These are phyloP conservation scores for Electrona antarctica DNA, from an alignment of 2,113 vertebrate species.

Conservation along the genomic window DNA sequence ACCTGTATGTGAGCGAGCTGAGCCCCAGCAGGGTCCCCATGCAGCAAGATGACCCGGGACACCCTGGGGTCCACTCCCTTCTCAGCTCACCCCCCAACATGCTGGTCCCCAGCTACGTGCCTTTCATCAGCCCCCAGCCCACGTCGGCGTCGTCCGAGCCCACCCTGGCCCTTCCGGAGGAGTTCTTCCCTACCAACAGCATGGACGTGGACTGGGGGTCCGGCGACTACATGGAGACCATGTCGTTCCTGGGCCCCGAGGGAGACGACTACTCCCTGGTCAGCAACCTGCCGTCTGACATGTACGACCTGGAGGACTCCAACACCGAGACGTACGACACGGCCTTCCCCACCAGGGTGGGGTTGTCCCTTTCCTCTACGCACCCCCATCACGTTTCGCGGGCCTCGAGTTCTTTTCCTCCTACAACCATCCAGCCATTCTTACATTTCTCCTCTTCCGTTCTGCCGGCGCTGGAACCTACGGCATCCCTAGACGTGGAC, in stretches of 20 bases:
- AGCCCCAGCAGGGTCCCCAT: conserved; percentile 42
- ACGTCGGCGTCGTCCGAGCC: conserved; percentile 72
- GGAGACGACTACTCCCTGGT: conserved; percentile 66
- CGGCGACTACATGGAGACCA: conserved; percentile 85
- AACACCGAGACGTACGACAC: conserved; percentile 84
- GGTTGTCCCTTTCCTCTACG: conserved; percentile 80
- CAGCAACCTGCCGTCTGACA: conserved; percentile 74
- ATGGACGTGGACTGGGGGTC: conserved; percentile 85
- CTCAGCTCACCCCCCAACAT: conserved; percentile 45
- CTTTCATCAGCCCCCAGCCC: conserved; percentile 67
- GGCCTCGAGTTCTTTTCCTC: conserved; percentile 15
- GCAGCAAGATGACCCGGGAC: conserved; percentile 37
- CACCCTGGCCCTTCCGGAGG: conserved; percentile 72
- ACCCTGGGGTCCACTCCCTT: conserved; percentile 24
- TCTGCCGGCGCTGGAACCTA: conserved; percentile 35
- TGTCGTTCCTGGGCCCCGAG: conserved; percentile 73
- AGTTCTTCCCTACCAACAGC: conserved; percentile 72
- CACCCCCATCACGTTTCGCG: conserved; percentile 29
- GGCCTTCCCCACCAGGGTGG: conserved; percentile 83
- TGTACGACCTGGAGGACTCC: conserved; percentile 82
- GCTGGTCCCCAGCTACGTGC: conserved; percentile 72
- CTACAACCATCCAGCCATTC: conserved; percentile 36
- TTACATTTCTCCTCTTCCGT: conserved; percentile 37
- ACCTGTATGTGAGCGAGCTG: conserved; percentile 36
- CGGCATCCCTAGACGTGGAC: conserved; percentile 59